Percentiles rank a stretch among this genome's conserved stretches.
Conservation (phyloP, 2,113 vertebrate genomes). For the Coptodon rendalli region DNA sequence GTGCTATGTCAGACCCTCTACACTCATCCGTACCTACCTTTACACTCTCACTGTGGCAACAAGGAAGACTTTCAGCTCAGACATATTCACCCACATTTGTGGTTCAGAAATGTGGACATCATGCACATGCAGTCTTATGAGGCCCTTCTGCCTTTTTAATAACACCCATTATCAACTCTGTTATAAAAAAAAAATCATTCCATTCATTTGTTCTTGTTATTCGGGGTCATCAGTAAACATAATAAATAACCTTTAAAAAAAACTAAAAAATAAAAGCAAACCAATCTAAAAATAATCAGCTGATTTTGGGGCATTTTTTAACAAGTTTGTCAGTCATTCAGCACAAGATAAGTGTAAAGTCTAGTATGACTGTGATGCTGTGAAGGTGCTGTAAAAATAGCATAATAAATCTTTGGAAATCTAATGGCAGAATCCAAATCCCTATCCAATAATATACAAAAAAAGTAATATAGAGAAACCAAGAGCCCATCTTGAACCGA, state of each 20-base stretch:
- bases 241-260: neutral
- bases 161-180: neutral
- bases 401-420: neutral
- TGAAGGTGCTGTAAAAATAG: neutral
- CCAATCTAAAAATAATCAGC: neutral
- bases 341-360: neutral
- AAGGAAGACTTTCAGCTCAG: constrained; percentile 79
- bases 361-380: neutral
- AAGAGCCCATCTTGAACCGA: neutral
- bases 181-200: neutral
- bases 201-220: neutral
- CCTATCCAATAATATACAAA: neutral
- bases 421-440: neutral
- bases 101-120: neutral
- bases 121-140: neutral
- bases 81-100: neutral
- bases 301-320: neutral
- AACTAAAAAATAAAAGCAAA: neutral
- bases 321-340: neutral
- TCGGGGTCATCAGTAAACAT: neutral
- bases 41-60: constrained; percentile 52
- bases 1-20: constrained; percentile 22
- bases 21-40: constrained; percentile 3
- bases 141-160: neutral
- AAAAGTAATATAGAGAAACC: neutral